These are phyloP conservation scores for Sturmia bella DNA, from an alignment of 2,888 invertebrate species.

Conservation along the genomic window DNA sequence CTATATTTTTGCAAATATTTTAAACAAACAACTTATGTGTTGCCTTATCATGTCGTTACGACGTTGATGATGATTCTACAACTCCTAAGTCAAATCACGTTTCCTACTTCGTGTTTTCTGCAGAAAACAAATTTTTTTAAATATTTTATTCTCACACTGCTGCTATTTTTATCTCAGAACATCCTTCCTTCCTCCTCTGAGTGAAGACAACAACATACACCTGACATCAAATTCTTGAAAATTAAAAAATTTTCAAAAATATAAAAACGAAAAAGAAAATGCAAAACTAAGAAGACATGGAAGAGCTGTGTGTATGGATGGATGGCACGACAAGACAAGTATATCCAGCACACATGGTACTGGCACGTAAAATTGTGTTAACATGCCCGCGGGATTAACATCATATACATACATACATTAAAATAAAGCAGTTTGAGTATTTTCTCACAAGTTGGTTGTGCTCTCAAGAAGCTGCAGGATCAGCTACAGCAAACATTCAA, in stretches of 20 bases:
- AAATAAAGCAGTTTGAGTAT: slow-evolving; percentile 30
- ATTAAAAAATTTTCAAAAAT: slow-evolving; percentile 30
- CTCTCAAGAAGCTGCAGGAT: slow-evolving; percentile 35
- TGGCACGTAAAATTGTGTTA: slow-evolving; percentile 71
- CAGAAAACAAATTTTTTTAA: slow-evolving; percentile 21
- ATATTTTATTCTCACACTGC: slow-evolving; percentile 3
- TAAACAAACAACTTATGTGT: slow-evolving; percentile 68
- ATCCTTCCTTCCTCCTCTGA: slow-evolving; percentile 54
- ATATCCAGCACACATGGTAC: slow-evolving; percentile 50
- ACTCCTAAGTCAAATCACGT: slow-evolving; percentile 69
- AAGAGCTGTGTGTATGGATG: slow-evolving; percentile 2
- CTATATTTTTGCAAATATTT: slow-evolving; percentile 64
- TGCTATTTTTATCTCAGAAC: slow-evolving; percentile 55
- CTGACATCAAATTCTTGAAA: slow-evolving; percentile 61
- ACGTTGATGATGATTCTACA: slow-evolving; percentile 36
- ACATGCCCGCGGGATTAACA: slow-evolving; percentile 72
- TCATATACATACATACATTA: slow-evolving; percentile 47
- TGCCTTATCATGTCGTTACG: slow-evolving; percentile 66
- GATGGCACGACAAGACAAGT: slow-evolving; percentile 26
- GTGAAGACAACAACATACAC: slow-evolving; percentile 47
- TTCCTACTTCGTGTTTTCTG: slow-evolving; percentile 58
- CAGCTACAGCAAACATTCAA: slow-evolving; percentile 28
- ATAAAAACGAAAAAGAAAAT: slow-evolving; percentile 30
- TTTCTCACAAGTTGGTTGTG: slow-evolving; percentile 12
- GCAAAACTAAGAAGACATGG: slow-evolving; percentile 46